Percentiles rank a stretch among this genome's conserved stretches.
These are phyloP conservation scores for Tenthredo distinguenda DNA, from an alignment of 2,888 invertebrate species.

Conservation along the genomic window DNA sequence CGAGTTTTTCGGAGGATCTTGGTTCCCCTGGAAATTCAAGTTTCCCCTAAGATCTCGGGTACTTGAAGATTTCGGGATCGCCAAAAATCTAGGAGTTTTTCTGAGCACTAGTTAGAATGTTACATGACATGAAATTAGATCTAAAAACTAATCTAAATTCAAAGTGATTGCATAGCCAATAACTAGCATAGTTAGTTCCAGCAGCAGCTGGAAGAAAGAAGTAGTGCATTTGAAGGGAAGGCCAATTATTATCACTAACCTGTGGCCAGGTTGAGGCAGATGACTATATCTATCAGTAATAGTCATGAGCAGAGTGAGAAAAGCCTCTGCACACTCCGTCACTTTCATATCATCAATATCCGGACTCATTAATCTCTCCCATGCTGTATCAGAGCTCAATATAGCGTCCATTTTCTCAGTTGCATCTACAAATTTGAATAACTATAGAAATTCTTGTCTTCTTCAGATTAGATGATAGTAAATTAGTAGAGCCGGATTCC, in stretches of 20 bases:
- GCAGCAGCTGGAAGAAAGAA: conserved; percentile 19
- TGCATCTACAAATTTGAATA: conserved; percentile 83
- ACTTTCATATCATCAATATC: conserved; percentile 87
- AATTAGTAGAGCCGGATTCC: background rate
- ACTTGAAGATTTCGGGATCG: no score
- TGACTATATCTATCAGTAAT: conserved; percentile 92
- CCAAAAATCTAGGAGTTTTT: no score
- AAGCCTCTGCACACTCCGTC: conserved; percentile 93
- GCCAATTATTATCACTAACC: conserved; percentile 75
- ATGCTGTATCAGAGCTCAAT: conserved; percentile 84
- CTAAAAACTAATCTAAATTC: background rate
- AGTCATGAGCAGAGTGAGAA: conserved; percentile 90
- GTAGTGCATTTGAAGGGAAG: background rate
- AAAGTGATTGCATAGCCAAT: background rate
- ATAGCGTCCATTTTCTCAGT: conserved; percentile 94
- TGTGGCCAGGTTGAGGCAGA: conserved; percentile 91
- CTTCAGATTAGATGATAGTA: background rate
- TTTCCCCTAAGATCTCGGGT: no score
- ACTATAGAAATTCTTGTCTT: background rate
- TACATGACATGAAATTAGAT: background rate
- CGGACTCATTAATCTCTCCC: conserved; percentile 82
- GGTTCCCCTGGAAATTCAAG: no score
- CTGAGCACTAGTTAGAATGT: background rate
- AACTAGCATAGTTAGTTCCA: no score
- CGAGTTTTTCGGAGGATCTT: no score